phyloP scores from a whole-genome alignment of 2,797 vertebrate species.

The Phyllotis vaccarum region DNA sequence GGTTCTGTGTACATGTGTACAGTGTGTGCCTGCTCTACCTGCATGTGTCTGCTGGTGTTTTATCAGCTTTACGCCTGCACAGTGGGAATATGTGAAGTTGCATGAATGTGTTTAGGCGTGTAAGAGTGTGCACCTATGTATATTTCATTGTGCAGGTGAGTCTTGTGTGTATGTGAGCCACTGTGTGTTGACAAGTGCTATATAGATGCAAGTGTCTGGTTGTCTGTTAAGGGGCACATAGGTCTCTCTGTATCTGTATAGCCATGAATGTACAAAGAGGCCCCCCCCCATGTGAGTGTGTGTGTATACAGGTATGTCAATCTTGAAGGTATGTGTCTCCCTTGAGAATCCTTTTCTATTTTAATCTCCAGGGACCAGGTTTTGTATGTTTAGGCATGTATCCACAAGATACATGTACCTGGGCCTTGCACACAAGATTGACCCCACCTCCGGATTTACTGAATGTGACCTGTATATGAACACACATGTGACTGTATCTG shows the following conservation, averaged over 20 bases:
- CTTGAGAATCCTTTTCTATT: slow-evolving; percentile 1
- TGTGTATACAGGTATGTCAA: not conserved
- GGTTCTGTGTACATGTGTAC: slow-evolving; percentile 36
- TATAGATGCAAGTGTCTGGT: not conserved
- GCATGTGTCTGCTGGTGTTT: not conserved
- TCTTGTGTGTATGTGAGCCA: not conserved
- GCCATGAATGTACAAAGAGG: not conserved
- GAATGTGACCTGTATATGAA: not conserved
- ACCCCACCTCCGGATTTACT: not conserved
- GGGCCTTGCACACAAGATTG: not conserved
- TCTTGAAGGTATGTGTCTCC: slow-evolving; percentile 13
- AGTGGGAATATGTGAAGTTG: not conserved
- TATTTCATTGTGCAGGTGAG: slow-evolving; percentile 45
- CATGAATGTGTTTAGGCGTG: slow-evolving; percentile 1
- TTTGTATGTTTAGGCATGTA: not conserved
- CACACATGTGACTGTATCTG: not conserved
- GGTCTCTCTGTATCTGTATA: slow-evolving; percentile 25
- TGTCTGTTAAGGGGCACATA: slow-evolving; percentile 27
- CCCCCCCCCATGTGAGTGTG: not conserved
- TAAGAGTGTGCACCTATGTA: slow-evolving; percentile 10
- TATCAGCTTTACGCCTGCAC: not conserved
- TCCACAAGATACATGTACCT: not conserved
- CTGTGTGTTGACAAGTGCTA: slow-evolving; percentile 3
- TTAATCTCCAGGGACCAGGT: slow-evolving; percentile 28
- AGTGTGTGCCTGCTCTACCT: not conserved